These are phyloP conservation scores for Microtus californicus DNA, from an alignment of 2,797 vertebrate genomes.

Conservation along the genomic window DNA sequence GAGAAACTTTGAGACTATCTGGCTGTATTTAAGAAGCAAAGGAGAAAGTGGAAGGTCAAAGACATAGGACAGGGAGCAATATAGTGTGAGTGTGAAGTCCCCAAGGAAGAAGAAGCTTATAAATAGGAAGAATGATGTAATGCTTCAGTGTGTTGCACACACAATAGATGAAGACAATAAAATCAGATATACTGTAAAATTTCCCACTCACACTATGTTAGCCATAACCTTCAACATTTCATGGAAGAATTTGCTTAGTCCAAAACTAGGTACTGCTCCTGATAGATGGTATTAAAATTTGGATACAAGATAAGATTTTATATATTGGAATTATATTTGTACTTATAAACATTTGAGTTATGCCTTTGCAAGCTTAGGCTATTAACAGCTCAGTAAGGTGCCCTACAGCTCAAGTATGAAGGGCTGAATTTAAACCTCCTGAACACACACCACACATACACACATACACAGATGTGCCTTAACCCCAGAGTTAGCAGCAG, in stretches of 20 bases:
- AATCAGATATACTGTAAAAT: not conserved
- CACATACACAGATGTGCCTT: too few species aligned
- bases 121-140: not conserved
- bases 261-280: not conserved
- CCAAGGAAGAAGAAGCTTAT: slow-evolving; percentile 38
- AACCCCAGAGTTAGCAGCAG: not conserved
- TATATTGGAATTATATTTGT: not conserved
- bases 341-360: not conserved
- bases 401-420: not conserved
- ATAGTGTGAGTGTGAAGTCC: not conserved
- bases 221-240: slow-evolving; percentile 3
- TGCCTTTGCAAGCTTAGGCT: not conserved
- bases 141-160: not conserved
- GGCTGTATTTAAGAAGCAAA: slow-evolving; percentile 1
- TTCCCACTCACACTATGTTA: not conserved
- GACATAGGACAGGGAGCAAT: not conserved
- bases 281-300: not conserved
- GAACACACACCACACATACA: too few species aligned
- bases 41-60: slow-evolving; percentile 51
- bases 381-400: not conserved
- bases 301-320: not conserved
- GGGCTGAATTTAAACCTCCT: not conserved
- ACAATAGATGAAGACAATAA: not conserved
- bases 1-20: slow-evolving; percentile 36
- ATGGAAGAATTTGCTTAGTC: not conserved